These are phyloP conservation scores for Acleris holmiana DNA, from an alignment of 2,888 invertebrate genomes.

Conservation along the genomic window DNA sequence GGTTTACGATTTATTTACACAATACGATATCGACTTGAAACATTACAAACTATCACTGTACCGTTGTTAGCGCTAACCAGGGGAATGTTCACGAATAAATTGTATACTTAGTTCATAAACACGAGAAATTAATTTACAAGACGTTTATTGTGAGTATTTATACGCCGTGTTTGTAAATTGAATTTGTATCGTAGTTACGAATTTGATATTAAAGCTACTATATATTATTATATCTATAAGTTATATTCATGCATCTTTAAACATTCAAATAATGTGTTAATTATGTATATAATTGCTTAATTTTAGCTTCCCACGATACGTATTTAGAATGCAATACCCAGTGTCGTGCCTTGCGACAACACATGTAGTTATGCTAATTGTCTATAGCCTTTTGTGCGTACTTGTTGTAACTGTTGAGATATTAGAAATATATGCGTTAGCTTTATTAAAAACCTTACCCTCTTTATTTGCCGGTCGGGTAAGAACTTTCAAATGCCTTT, in stretches of 20 bases:
- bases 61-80: slow-evolving; percentile 51
- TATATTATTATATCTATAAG: too few relatives aligned
- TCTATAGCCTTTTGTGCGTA: slow-evolving; percentile 9
- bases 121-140: slow-evolving; percentile 36
- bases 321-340: slow-evolving; percentile 4
- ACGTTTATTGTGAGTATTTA: slow-evolving; percentile 37
- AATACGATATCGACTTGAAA: slow-evolving; percentile 74
- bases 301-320: slow-evolving; percentile 5
- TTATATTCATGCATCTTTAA: slow-evolving; percentile 15
- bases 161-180: slow-evolving; percentile 36
- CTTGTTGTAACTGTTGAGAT: too few relatives aligned
- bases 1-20: slow-evolving; percentile 85
- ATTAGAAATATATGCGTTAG: too few relatives aligned
- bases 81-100: slow-evolving; percentile 44
- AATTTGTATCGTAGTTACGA: slow-evolving; percentile 29
- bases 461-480: too few relatives aligned
- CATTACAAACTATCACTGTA: slow-evolving; percentile 74
- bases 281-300: slow-evolving; percentile 6
- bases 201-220: slow-evolving; percentile 21
- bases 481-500: slow-evolving; percentile 15
- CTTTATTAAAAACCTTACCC: too few relatives aligned
- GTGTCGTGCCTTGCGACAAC: slow-evolving; percentile 10
- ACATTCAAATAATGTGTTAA: slow-evolving; percentile 11
- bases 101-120: slow-evolving; percentile 30
- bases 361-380: slow-evolving; percentile 12